phyloP scores from a whole-genome alignment of 2,113 vertebrate genomes.

The Indicator indicator region DNA sequence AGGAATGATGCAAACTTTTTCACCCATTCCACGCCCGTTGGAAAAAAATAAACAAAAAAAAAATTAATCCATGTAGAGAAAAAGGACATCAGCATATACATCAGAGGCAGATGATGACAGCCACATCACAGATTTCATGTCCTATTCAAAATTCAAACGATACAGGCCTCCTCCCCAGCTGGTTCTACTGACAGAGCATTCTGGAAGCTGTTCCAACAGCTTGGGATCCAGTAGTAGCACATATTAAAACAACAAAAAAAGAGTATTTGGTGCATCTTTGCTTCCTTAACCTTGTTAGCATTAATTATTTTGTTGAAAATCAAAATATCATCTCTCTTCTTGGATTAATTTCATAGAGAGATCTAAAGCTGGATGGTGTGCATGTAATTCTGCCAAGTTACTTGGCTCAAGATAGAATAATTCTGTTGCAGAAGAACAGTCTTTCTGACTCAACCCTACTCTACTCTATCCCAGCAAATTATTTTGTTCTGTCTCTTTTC shows the following conservation, averaged over 20 bases:
- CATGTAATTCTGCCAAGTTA: background rate
- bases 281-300: background rate
- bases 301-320: background rate
- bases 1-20: background rate
- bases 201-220: background rate
- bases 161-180: background rate
- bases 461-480: background rate
- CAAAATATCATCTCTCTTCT: background rate
- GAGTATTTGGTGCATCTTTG: background rate
- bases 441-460: background rate
- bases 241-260: background rate
- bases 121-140: background rate
- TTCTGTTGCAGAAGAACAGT: slow-evolving; percentile 4
- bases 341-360: background rate
- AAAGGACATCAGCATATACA: background rate
- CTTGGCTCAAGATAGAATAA: background rate
- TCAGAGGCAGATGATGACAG: background rate
- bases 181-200: background rate
- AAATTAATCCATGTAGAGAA: background rate
- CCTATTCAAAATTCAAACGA: background rate
- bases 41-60: background rate
- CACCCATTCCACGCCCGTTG: background rate
- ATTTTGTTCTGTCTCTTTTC: slow-evolving; percentile 9
- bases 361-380: background rate
- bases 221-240: background rate